phyloP scores from a whole-genome alignment of 2,797 vertebrate genomes.

The Melanotaenia trifasciata region DNA sequence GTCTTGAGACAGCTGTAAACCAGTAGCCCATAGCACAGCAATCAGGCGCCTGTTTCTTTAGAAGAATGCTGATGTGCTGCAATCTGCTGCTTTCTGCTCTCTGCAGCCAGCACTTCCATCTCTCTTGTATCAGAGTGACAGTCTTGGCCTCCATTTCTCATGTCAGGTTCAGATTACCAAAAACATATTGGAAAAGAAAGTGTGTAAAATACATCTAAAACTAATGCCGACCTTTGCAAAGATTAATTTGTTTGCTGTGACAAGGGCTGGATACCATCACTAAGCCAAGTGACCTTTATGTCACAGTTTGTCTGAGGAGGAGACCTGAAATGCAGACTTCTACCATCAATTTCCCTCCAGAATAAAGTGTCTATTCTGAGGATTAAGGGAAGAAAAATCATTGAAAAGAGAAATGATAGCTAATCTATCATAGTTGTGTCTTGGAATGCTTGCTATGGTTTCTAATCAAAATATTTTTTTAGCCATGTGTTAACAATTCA shows the following conservation, averaged over 20 bases:
- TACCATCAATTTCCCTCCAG: slow-evolving; percentile 86
- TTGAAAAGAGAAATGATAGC: slow-evolving; percentile 74
- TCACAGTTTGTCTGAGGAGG: slow-evolving; percentile 84
- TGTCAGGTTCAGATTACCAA: slow-evolving; percentile 84
- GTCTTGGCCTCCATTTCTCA: slow-evolving; percentile 87
- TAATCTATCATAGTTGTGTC: slow-evolving; percentile 74
- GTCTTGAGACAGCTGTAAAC: slow-evolving; percentile 98
- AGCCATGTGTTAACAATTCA: background rate
- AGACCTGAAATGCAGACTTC: slow-evolving; percentile 83
- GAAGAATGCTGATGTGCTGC: slow-evolving; percentile 92
- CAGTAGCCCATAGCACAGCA: slow-evolving; percentile 96
- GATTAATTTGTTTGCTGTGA: slow-evolving; percentile 97
- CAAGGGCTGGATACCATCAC: slow-evolving; percentile 87
- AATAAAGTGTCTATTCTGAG: slow-evolving; percentile 75
- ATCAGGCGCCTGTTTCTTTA: slow-evolving; percentile 91
- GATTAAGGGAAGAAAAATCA: slow-evolving; percentile 81
- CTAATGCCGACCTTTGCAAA: slow-evolving; percentile 97
- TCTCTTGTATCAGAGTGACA: slow-evolving; percentile 89
- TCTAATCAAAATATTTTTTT: background rate
- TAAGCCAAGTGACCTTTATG: slow-evolving; percentile 92
- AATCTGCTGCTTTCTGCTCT: slow-evolving; percentile 87
- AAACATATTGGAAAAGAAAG: slow-evolving; percentile 61
- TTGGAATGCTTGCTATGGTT: background rate
- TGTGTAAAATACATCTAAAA: slow-evolving; percentile 87
- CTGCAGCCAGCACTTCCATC: slow-evolving; percentile 82